These are phyloP conservation scores for Henricia sp. DNA, from an alignment of 53 echinoderm and acorn worm species.

Conservation along the genomic window DNA sequence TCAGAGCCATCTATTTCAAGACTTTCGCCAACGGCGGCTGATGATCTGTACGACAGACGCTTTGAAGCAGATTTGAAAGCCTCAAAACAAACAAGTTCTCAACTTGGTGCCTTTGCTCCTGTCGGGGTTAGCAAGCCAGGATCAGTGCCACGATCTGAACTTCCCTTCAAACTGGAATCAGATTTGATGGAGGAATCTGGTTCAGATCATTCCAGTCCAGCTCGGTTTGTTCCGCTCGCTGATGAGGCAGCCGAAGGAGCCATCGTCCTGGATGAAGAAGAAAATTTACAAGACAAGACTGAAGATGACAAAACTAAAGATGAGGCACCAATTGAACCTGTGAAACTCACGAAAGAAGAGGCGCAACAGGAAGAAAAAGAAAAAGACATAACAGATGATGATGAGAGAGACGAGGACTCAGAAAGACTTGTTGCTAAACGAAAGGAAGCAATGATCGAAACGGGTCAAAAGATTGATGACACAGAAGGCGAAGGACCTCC, in stretches of 20 bases:
- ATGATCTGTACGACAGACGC: slow-evolving; percentile 27
- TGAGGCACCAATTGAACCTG: neutral
- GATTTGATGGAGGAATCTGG: slow-evolving; percentile 54
- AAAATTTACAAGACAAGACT: slow-evolving; percentile 16
- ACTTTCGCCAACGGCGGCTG: slow-evolving; percentile 6
- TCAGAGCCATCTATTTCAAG: slow-evolving; percentile 3
- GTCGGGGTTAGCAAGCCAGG: slow-evolving; percentile 2
- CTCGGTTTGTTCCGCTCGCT: slow-evolving; percentile 23
- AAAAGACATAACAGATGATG: slow-evolving; percentile 27
- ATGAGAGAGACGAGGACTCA: slow-evolving; percentile 39
- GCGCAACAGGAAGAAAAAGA: slow-evolving; percentile 50
- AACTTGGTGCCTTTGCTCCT: slow-evolving; percentile 36
- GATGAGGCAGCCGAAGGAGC: slow-evolving; percentile 3
- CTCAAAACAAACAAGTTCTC: slow-evolving; percentile 35
- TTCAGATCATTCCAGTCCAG: slow-evolving; percentile 60
- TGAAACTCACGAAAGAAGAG: slow-evolving; percentile 49
- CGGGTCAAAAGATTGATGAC: slow-evolving; percentile 65
- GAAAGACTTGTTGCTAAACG: slow-evolving; percentile 59
- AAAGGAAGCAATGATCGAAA: slow-evolving; percentile 63
- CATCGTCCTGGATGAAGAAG: neutral
- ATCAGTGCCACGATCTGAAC: slow-evolving; percentile 28
- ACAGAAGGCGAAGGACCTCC: slow-evolving; percentile 84
- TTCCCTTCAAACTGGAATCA: slow-evolving; percentile 45
- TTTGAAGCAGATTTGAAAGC: slow-evolving; percentile 7
- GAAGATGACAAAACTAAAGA: neutral